Evolutionary conservation across 2,797 vertebrate species (phyloP).

Genomic region (Phataginus tetradactyla): DNA sequence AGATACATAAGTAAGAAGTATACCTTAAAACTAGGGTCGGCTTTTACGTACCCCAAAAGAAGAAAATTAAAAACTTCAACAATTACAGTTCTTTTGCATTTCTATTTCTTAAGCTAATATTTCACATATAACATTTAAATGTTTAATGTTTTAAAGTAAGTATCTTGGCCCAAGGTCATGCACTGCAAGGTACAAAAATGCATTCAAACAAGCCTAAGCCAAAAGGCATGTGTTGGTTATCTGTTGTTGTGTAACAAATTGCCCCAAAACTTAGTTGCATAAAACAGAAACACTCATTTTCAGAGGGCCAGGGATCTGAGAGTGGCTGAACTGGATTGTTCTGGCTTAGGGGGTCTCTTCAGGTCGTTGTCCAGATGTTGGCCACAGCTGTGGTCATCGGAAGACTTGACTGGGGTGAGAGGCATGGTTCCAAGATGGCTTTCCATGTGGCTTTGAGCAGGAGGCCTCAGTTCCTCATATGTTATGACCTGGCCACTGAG

Average conservation of each 20-base stretch:
- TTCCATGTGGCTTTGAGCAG: neutral
- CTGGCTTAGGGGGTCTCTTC: neutral
- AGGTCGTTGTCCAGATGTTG: neutral
- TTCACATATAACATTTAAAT: neutral
- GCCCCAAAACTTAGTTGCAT: too few species aligned
- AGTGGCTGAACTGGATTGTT: neutral
- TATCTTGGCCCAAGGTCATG: neutral
- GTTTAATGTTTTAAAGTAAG: neutral
- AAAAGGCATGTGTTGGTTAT: neutral
- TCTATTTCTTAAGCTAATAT: neutral
- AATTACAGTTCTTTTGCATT: neutral
- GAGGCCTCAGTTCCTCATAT: neutral
- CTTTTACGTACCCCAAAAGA: neutral
- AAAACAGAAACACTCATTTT: neutral
- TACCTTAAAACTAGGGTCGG: neutral
- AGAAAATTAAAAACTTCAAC: neutral
- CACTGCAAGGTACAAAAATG: neutral
- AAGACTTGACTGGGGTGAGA: neutral
- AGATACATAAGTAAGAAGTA: neutral
- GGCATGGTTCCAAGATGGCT: neutral
- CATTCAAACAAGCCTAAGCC: neutral
- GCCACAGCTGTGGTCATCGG: too few species aligned
- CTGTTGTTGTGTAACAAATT: neutral
- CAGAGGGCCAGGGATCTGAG: neutral
- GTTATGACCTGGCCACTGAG: too few species aligned